Conservation (phyloP, 1,140 invertebrate species). For the Eueides isabella region DNA sequence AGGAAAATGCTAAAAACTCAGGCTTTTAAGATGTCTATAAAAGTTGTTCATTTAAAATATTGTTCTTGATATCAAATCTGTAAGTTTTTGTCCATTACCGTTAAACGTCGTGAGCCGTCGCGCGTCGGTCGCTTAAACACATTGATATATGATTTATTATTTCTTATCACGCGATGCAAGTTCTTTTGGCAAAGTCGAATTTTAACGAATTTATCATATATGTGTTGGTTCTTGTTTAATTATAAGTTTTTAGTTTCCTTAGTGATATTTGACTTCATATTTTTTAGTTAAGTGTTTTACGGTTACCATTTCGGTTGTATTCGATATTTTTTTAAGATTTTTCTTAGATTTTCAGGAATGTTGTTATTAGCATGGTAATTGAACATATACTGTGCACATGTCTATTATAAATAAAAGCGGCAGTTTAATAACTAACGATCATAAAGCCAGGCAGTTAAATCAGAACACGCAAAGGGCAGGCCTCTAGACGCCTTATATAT, state of each 20-base stretch:
- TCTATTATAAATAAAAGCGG: not conserved
- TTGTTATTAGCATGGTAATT: not conserved
- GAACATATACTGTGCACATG: not conserved
- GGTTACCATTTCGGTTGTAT: slow-evolving; percentile 29
- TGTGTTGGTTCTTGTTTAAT: not conserved
- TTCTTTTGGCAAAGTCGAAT: not conserved
- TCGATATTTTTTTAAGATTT: not conserved
- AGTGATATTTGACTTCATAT: slow-evolving; percentile 13
- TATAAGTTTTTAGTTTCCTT: slow-evolving; percentile 12
- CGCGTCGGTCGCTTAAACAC: not conserved
- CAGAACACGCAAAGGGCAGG: slow-evolving; percentile 35
- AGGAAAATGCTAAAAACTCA: not conserved
- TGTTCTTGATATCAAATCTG: slow-evolving; percentile 24
- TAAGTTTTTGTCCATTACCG: slow-evolving; percentile 22
- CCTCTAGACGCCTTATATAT: slow-evolving; percentile 7
- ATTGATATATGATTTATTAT: not conserved
- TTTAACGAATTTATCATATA: not conserved
- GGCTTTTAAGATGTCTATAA: slow-evolving; percentile 23
- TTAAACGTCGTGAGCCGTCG: not conserved
- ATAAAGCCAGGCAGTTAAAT: slow-evolving; percentile 24
- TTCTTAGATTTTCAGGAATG: not conserved
- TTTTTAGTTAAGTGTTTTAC: slow-evolving; percentile 16
- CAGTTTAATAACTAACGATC: slow-evolving; percentile 12
- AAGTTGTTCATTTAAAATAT: slow-evolving; percentile 19
- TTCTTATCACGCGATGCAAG: not conserved